Percentiles rank a stretch among this genome's conserved stretches.
phyloP scores from a whole-genome alignment of 2,113 vertebrate genomes.

The Helogale parvula region DNA sequence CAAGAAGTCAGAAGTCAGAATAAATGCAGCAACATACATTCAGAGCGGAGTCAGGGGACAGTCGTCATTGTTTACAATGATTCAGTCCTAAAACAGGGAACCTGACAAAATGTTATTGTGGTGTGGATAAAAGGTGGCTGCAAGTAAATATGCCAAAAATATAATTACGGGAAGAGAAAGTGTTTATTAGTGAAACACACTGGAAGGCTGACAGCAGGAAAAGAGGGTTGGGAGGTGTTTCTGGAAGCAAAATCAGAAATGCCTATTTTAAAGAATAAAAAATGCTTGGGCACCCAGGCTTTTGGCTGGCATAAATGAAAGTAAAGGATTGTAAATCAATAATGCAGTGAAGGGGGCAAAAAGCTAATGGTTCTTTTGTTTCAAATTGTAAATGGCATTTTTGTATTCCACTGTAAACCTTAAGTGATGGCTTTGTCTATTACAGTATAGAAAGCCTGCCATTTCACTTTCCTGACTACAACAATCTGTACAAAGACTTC shows the following conservation, averaged over 20 bases:
- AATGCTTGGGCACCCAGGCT: slow-evolving; percentile 25
- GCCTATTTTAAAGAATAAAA: slow-evolving; percentile 40
- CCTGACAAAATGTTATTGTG: slow-evolving; percentile 25
- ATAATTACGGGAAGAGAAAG: slow-evolving; percentile 77
- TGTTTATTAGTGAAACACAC: slow-evolving; percentile 63
- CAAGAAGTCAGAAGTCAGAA: background rate
- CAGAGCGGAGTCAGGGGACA: background rate
- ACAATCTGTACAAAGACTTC: slow-evolving; percentile 46
- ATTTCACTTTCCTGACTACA: slow-evolving; percentile 42
- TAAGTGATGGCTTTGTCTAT: slow-evolving; percentile 80
- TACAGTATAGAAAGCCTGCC: slow-evolving; percentile 59
- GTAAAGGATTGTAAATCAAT: slow-evolving; percentile 81
- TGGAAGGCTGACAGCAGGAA: slow-evolving; percentile 63
- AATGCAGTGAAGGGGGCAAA: slow-evolving; percentile 75
- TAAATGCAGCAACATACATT: background rate
- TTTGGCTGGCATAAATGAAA: slow-evolving; percentile 70
- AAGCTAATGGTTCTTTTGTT: slow-evolving; percentile 81
- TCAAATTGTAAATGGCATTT: slow-evolving; percentile 80
- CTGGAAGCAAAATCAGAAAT: slow-evolving; percentile 72
- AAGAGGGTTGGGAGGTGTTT: slow-evolving; percentile 1
- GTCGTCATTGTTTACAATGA: background rate
- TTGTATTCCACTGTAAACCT: slow-evolving; percentile 71
- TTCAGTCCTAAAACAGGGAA: background rate
- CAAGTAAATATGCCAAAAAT: slow-evolving; percentile 71
- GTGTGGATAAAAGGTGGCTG: slow-evolving; percentile 41